Conservation (phyloP, 2,797 vertebrate genomes). For the Hirundo rustica region DNA sequence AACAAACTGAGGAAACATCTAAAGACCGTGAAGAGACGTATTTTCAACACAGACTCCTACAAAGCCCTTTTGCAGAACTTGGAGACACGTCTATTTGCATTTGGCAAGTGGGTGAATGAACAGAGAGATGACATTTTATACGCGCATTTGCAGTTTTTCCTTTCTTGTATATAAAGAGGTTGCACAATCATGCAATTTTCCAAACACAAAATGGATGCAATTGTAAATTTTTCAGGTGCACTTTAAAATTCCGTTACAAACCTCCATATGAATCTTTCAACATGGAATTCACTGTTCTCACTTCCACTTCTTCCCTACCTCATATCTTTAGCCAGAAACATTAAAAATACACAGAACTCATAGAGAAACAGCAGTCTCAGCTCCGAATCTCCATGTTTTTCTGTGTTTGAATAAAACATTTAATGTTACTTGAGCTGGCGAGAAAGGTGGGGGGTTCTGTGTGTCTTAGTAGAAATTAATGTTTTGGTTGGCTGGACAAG, state of each 20-base stretch:
- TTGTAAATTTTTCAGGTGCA: slow-evolving; percentile 25
- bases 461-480: slow-evolving; percentile 56
- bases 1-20: slow-evolving; percentile 21
- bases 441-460: slow-evolving; percentile 56
- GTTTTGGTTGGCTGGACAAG: slow-evolving; percentile 56
- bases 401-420: slow-evolving; percentile 54
- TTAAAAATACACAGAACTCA: slow-evolving; percentile 51
- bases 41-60: slow-evolving; percentile 37
- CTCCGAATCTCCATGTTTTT: slow-evolving; percentile 41
- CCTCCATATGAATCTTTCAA: slow-evolving; percentile 46
- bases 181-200: not conserved
- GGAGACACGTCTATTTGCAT: slow-evolving; percentile 20
- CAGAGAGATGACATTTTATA: slow-evolving; percentile 26
- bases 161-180: not conserved
- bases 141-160: not conserved
- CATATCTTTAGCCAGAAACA: slow-evolving; percentile 55
- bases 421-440: slow-evolving; percentile 60
- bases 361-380: slow-evolving; percentile 29
- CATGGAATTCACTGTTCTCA: slow-evolving; percentile 54
- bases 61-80: not conserved
- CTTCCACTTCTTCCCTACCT: slow-evolving; percentile 49
- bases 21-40: not conserved
- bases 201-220: not conserved
- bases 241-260: slow-evolving; percentile 40
- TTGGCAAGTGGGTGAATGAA: slow-evolving; percentile 32